phyloP scores from a whole-genome alignment of 2,113 vertebrate genomes.

The Haplotaxodon microlepis region DNA sequence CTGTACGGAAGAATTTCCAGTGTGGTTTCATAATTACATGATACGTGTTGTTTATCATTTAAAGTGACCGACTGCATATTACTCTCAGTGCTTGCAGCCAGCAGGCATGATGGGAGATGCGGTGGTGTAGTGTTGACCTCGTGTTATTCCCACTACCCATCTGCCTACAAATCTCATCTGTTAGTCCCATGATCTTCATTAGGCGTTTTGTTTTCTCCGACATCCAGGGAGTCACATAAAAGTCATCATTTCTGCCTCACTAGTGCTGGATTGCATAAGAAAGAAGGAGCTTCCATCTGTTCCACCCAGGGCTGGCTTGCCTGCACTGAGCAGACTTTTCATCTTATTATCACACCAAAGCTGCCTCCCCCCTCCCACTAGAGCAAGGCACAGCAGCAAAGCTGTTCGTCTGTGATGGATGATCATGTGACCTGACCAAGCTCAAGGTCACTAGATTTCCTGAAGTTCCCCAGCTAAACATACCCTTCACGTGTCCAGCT shows the following conservation, averaged over 20 bases:
- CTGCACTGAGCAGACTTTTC: neutral
- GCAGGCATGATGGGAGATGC: neutral
- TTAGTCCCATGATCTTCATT: neutral
- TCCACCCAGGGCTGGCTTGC: neutral
- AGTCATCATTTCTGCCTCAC: slow-evolving; percentile 20
- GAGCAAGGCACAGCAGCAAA: neutral
- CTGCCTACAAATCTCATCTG: neutral
- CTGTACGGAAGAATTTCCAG: neutral
- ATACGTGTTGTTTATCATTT: neutral
- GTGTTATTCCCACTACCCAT: neutral
- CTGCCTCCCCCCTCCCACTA: neutral
- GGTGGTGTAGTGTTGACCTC: neutral
- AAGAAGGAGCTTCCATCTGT: slow-evolving; percentile 34
- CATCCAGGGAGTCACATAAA: slow-evolving; percentile 6
- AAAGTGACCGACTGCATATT: neutral
- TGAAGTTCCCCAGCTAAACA: neutral
- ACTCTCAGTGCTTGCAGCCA: neutral
- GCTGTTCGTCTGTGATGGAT: neutral
- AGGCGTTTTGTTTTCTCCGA: neutral
- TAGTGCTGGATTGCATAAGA: slow-evolving; percentile 33
- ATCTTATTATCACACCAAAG: neutral
- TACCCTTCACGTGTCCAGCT: neutral
- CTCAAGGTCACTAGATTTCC: neutral
- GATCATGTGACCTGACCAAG: neutral
- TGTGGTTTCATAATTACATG: neutral